These are phyloP conservation scores for Agrilus cyanescens DNA, from an alignment of 2,888 invertebrate genomes.

Conservation along the genomic window DNA sequence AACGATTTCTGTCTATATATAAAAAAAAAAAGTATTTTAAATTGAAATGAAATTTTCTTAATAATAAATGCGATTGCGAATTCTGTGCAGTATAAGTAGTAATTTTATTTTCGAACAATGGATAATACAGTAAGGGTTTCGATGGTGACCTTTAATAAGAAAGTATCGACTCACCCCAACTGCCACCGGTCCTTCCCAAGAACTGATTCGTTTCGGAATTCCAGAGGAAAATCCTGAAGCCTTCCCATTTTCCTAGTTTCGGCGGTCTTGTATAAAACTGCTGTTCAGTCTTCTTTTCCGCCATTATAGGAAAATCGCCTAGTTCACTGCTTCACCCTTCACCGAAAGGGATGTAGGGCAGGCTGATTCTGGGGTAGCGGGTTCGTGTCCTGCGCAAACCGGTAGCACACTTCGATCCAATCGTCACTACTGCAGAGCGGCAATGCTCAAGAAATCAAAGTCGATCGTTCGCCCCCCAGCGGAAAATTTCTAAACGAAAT, in stretches of 20 bases:
- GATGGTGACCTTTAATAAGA: too few species aligned
- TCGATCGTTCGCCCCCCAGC: too few species aligned
- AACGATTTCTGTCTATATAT: too few species aligned
- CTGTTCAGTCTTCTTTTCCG: conserved; percentile 69
- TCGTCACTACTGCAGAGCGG: conserved; percentile 11
- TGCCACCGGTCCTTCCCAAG: conserved; percentile 80
- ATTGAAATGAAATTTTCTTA: too few species aligned
- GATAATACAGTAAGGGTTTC: too few species aligned
- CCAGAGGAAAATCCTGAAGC: conserved; percentile 76
- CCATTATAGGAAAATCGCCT: conserved; percentile 28
- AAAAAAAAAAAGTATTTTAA: too few species aligned
- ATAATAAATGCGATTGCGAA: too few species aligned
- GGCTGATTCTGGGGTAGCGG: conserved; percentile 25
- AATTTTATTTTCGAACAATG: too few species aligned
- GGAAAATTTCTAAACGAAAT: too few species aligned
- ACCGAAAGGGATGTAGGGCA: conserved; percentile 22
- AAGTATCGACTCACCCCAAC: conserved; percentile 71
- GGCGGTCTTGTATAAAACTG: conserved; percentile 73
- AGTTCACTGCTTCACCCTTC: conserved; percentile 21
- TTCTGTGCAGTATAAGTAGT: too few species aligned
- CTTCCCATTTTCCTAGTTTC: conserved; percentile 74
- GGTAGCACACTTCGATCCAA: conserved; percentile 23
- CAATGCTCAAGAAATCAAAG: too few species aligned
- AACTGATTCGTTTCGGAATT: conserved; percentile 87
- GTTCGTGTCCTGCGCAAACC: conserved; percentile 24